Conservation (phyloP, 2,113 vertebrate species). For the Rana temporaria region DNA sequence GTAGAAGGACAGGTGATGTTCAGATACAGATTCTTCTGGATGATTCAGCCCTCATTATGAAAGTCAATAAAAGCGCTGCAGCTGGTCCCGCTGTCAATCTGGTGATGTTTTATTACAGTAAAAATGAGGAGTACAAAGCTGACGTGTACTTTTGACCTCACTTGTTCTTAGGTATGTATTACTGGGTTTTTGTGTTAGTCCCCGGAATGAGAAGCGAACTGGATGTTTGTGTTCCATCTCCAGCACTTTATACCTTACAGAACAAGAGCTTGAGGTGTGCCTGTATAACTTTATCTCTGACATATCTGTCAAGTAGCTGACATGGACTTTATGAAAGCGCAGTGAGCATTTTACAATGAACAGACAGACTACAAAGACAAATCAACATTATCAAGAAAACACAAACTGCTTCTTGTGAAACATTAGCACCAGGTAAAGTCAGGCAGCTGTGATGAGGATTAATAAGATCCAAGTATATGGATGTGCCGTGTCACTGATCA, state of each 20-base stretch:
- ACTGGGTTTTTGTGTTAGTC: slow-evolving; percentile 15
- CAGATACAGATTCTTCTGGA: neutral
- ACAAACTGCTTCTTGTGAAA: slow-evolving; percentile 19
- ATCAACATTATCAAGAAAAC: slow-evolving; percentile 9
- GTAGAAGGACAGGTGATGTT: neutral
- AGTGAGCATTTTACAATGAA: slow-evolving; percentile 7
- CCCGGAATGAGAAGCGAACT: neutral
- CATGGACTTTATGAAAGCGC: slow-evolving; percentile 2
- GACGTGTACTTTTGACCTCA: slow-evolving; percentile 30
- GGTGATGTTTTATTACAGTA: slow-evolving; percentile 15
- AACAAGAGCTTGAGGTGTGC: slow-evolving; percentile 11
- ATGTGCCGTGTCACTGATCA: neutral
- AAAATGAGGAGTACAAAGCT: slow-evolving; percentile 5
- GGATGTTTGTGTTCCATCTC: neutral
- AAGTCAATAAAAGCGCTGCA: neutral
- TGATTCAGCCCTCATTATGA: no score
- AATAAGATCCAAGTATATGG: slow-evolving; percentile 12
- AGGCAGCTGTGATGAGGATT: slow-evolving; percentile 5
- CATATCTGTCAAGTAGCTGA: slow-evolving; percentile 17
- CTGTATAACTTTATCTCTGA: slow-evolving; percentile 27
- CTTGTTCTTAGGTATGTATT: slow-evolving; percentile 22
- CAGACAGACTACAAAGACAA: slow-evolving; percentile 32
- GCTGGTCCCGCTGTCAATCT: neutral
- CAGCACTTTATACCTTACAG: neutral
- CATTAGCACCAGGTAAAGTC: slow-evolving; percentile 21